Evolutionary conservation across 2,113 vertebrate genomes (phyloP).

Genomic region (Phalacrocorax brasilianus): DNA sequence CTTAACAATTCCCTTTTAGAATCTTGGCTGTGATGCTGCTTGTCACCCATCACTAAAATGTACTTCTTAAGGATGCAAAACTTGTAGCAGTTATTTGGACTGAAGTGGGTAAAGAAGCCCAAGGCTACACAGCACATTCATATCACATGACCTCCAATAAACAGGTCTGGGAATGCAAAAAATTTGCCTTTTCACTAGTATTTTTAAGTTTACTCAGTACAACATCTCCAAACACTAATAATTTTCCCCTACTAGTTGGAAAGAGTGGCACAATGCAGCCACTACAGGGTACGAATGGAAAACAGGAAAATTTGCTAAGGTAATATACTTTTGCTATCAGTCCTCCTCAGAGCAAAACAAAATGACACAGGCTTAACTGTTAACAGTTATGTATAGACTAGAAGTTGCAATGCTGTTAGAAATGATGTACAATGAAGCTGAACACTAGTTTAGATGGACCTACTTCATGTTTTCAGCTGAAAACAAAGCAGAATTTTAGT

Average conservation of each 20-base stretch:
- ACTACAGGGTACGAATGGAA: background rate
- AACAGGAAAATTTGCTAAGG: background rate
- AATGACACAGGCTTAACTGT: background rate
- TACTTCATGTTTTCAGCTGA: background rate
- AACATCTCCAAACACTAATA: background rate
- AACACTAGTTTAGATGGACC: background rate
- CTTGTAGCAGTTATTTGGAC: background rate
- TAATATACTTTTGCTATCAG: background rate
- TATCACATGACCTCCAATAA: background rate
- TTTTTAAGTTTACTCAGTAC: background rate
- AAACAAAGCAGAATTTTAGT: background rate
- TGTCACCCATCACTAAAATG: background rate
- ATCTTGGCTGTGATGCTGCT: background rate
- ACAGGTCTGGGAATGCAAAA: background rate
- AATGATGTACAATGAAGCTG: background rate
- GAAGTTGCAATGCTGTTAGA: background rate
- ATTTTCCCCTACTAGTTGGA: background rate
- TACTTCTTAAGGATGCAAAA: background rate
- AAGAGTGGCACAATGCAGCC: background rate
- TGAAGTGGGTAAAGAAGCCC: background rate
- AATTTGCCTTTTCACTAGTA: background rate
- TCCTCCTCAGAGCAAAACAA: background rate
- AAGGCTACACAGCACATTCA: background rate
- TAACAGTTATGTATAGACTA: background rate
- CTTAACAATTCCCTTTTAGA: background rate